Base-by-base conservation (phyloP, 2,888 invertebrate species). In the Catocala nupta region DNA sequence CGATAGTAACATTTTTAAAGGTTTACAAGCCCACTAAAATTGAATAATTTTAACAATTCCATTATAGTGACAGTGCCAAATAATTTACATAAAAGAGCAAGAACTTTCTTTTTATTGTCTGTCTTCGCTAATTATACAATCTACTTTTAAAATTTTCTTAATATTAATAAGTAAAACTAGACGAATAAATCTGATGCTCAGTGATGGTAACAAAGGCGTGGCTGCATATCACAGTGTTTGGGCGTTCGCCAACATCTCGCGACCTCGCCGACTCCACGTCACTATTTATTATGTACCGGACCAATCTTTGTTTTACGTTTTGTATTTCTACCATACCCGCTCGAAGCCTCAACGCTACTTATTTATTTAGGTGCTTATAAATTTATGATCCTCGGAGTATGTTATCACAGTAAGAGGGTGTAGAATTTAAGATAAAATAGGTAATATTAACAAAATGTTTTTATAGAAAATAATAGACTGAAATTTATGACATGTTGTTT, bases 271-370 rank as follows among this genome's bases (percentile, higher is more conserved):
- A 69, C 76, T 71, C 47, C 62, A 45, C 58, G 69, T 76, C 73
- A 66, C 69, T 66, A 73, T 77, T 71, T 78, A 77, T 78, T 73
- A 78, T 76, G 78, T 73, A 77, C 69, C 52, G 71, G 59, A 56
- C 63, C 73, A 73, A 73, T 77, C 71, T 75, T 75, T 75, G 75
- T 74, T 75, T 77, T 77, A 77, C 74, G 66, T 74, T 69, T 69
- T 71, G 65, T 66, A 65, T 71, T 65, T 52, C 68, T 71, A 68
- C 74, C 71, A 65, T 63, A 70, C 63, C 68, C 65, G 62, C 54
- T 25, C 13, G 48, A 49, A 62, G 62, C 66, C 71, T 61, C 77
- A 52, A 66, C 55, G 66, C 72, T 71, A 62, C 71, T 75, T 74
- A 75, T 77, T 75, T 75, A 77, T 75, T 75, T 65, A 75, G 60